Conservation (phyloP, 2,888 invertebrate species). For the Drosophila longiperda region DNA sequence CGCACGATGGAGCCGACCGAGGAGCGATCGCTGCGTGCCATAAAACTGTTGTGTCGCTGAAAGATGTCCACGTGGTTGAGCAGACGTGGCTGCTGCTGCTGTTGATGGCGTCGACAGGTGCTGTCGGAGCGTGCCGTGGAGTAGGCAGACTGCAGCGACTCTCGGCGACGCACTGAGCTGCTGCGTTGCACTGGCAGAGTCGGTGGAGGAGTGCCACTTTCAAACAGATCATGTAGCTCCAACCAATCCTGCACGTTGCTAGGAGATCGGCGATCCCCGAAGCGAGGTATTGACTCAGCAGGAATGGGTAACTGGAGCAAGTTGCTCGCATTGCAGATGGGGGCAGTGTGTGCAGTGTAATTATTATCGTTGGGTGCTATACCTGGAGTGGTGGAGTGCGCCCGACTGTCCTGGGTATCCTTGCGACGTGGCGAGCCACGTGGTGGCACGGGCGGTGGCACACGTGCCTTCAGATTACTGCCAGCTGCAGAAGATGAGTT, state of each 20-base stretch:
- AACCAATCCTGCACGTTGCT: conserved; percentile 85
- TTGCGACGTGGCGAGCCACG: conserved; percentile 90
- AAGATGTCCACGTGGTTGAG: conserved; percentile 78
- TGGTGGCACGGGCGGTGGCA: conserved; percentile 95
- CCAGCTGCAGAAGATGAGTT: conserved; percentile 18
- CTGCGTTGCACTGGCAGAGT: conserved; percentile 24
- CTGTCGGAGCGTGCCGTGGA: conserved; percentile 76
- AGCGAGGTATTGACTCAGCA: conserved; percentile 75
- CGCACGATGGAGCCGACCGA: conserved; percentile 82
- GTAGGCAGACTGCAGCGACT: conserved; percentile 70
- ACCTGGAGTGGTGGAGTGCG: conserved; percentile 78
- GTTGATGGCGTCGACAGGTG: conserved; percentile 58
- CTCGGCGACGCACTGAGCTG: conserved; percentile 58
- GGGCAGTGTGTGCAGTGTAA: conserved; percentile 21
- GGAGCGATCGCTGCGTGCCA: conserved; percentile 82
- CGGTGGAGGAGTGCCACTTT: conserved; percentile 23
- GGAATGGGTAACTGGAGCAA: conserved; percentile 63
- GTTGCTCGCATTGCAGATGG: conserved; percentile 19
- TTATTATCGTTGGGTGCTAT: conserved; percentile 50
- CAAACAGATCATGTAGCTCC: conserved; percentile 82
- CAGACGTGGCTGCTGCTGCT: conserved; percentile 50
- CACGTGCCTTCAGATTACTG: conserved; percentile 88
- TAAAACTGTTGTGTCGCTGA: conserved; percentile 80
- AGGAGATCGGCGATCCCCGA: conserved; percentile 83
- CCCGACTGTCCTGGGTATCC: conserved; percentile 63